Conservation (phyloP, 2,797 vertebrate genomes). For the Danio albolineatus region DNA sequence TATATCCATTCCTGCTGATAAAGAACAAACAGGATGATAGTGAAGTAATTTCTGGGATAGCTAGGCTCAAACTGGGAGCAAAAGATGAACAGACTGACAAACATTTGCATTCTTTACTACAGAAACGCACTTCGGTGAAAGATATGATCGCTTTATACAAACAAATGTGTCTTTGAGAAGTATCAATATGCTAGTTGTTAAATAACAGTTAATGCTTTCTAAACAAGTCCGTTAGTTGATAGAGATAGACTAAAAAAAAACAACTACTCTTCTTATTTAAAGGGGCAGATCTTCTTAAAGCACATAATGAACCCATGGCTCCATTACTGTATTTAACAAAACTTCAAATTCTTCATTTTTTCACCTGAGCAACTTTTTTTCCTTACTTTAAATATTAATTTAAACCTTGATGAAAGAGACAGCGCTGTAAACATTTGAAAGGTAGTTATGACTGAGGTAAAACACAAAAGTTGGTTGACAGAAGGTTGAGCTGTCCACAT, state of each 20-base stretch:
- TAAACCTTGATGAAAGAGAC: not conserved
- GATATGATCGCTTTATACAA: not conserved
- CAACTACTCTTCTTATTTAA: not conserved
- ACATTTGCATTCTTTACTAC: not conserved
- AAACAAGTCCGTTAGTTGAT: not conserved
- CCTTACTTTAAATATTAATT: conserved; percentile 20
- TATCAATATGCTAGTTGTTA: not conserved
- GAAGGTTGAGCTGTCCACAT: not conserved
- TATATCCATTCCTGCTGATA: not conserved
- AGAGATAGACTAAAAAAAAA: not conserved
- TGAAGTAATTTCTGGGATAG: not conserved
- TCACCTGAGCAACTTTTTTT: not conserved
- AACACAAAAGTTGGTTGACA: conserved; percentile 41
- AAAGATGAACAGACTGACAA: not conserved
- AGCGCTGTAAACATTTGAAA: not conserved
- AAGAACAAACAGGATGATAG: not conserved
- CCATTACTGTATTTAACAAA: not conserved
- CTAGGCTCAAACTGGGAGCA: not conserved
- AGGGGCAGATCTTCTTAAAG: not conserved
- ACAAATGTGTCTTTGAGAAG: not conserved
- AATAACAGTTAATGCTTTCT: not conserved
- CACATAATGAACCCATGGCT: not conserved
- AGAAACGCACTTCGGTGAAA: not conserved
- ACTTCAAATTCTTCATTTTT: not conserved
- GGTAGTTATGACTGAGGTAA: conserved; percentile 22